Percentiles rank a stretch among this genome's conserved stretches.
These are phyloP conservation scores for Psix sp. DNA, from an alignment of 1,140 invertebrate genomes.

Conservation along the genomic window DNA sequence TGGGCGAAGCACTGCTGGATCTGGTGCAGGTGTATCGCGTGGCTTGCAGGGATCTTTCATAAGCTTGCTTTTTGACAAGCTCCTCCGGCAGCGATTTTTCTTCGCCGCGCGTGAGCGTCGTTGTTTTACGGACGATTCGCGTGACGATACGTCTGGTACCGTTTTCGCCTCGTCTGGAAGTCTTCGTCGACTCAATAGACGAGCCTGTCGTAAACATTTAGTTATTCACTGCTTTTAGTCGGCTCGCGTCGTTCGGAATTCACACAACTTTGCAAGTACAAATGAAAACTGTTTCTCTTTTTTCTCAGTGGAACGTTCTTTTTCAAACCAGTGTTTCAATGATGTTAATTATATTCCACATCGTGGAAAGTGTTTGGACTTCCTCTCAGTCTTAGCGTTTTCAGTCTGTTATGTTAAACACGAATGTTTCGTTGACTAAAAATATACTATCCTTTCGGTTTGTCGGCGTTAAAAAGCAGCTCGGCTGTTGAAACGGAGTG, in stretches of 20 bases:
- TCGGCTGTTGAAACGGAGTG: too few relatives aligned
- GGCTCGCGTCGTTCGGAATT: conserved; percentile 6
- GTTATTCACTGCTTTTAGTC: background rate
- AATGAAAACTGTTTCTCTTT: background rate
- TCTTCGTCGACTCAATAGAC: conserved; percentile 87
- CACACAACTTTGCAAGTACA: conserved; percentile 23
- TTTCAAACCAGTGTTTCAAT: background rate
- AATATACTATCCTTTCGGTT: too few relatives aligned
- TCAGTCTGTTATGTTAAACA: too few relatives aligned
- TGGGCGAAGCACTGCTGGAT: conserved; percentile 64
- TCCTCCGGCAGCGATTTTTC: conserved; percentile 86
- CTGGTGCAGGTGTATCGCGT: conserved; percentile 69
- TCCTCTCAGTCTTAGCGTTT: too few relatives aligned
- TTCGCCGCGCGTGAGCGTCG: conserved; percentile 91
- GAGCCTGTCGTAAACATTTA: conserved; percentile 73
- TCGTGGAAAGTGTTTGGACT: conserved; percentile 4
- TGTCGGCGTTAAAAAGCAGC: too few relatives aligned
- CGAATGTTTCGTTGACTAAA: too few relatives aligned
- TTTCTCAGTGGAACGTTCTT: too few relatives aligned
- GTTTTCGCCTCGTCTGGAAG: conserved; percentile 85
- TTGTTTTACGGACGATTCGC: conserved; percentile 92
- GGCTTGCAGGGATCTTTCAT: conserved; percentile 76
- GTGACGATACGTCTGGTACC: conserved; percentile 89
- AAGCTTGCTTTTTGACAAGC: conserved; percentile 77
- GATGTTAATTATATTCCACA: conserved; percentile 10